Base-by-base conservation (phyloP, 1,140 invertebrate genomes). In the Ceratina australensis region DNA sequence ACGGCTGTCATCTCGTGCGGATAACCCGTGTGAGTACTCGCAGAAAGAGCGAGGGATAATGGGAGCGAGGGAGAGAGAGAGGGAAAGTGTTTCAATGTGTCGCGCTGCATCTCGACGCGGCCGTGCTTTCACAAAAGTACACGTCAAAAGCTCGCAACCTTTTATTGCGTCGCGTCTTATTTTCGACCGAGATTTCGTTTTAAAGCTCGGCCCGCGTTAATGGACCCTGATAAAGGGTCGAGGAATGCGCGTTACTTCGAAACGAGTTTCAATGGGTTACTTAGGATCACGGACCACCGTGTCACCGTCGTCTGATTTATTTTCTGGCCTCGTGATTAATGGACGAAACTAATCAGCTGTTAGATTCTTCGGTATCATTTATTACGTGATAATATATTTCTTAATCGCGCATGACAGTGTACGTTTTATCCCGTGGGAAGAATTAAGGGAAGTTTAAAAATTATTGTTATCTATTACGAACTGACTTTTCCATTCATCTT, bases 1-100 rank as follows among this genome's bases (percentile, higher is more conserved):
- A 86, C 74, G 84, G 81, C 69, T 84, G 83, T 85, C 84, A 82
- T 82, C 75, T 76, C 67, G 74, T 26, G 66, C 42, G 65, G 78
- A 84, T 84, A 84, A 83, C 57, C 74, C 26, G 82, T 65, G 72
- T 65, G 72, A 75, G 57, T 68, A 64, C 72, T 67, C 13, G 28
- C 16, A 7, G 47, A 24, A 49, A 10, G 33, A 42, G 10, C 33
- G 33, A 5, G 33, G 33, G 5, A 42, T 42, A 42, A 42, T 8
- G 33, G 33, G 33, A 7, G 64, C 0, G 22, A 0, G 33, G 10
- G 33, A 42, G 33, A 42, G 33, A 42, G 33, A 42, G 33, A 42
- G 33, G 5, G 33, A 42, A 42, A 42, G 33, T 42, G 33, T 42
- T 42, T 42, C 26, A 15, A n/a, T 20, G 50, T 20, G 3, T 49